phyloP scores from a whole-genome alignment of 1,140 invertebrate species.

The Lordiphosa collinella region DNA sequence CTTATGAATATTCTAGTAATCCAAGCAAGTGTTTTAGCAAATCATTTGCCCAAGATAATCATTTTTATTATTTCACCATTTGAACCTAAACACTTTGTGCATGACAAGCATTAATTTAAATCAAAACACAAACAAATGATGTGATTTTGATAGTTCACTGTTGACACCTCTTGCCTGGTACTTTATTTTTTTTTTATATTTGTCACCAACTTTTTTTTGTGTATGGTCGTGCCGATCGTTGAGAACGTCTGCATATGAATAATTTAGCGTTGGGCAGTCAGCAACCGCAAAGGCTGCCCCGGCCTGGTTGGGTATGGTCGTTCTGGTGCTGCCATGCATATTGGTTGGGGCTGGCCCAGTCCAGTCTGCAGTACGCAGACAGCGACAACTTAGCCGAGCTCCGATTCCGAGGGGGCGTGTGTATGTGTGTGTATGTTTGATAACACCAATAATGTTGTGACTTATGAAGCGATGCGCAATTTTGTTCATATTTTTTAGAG shows the following conservation, averaged over 20 bases:
- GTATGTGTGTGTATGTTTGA: slow-evolving; percentile 20
- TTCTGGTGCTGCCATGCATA: slow-evolving; percentile 18
- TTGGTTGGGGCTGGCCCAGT: slow-evolving; percentile 37
- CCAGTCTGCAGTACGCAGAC: slow-evolving; percentile 40
- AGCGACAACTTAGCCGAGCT: slow-evolving; percentile 11
- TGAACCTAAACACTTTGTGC: slow-evolving; percentile 41
- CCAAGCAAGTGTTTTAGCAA: slow-evolving; percentile 32
- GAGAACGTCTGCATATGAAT: slow-evolving; percentile 66
- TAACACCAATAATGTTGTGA: slow-evolving; percentile 23
- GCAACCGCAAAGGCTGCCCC: slow-evolving; percentile 60
- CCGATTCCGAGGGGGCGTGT: slow-evolving; percentile 6
- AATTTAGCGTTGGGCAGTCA: slow-evolving; percentile 44
- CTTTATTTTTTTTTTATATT: slow-evolving; percentile 13
- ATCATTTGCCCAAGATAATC: slow-evolving; percentile 42
- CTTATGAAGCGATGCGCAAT: slow-evolving; percentile 56
- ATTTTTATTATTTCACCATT: slow-evolving; percentile 55
- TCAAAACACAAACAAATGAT: slow-evolving; percentile 17
- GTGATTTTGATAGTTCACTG: slow-evolving; percentile 10
- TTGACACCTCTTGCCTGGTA: slow-evolving; percentile 1
- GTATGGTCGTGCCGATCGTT: slow-evolving; percentile 44
- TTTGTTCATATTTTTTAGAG: slow-evolving; percentile 23
- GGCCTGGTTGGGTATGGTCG: slow-evolving; percentile 21
- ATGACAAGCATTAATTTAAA: slow-evolving; percentile 24
- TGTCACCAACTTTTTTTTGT: slow-evolving; percentile 23
- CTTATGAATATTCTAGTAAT: background rate